A percentile compares a stretch with the other conserved stretches of the same genome.
Conservation (phyloP, 2,797 vertebrate species). For the Catostomus latipinnis region DNA sequence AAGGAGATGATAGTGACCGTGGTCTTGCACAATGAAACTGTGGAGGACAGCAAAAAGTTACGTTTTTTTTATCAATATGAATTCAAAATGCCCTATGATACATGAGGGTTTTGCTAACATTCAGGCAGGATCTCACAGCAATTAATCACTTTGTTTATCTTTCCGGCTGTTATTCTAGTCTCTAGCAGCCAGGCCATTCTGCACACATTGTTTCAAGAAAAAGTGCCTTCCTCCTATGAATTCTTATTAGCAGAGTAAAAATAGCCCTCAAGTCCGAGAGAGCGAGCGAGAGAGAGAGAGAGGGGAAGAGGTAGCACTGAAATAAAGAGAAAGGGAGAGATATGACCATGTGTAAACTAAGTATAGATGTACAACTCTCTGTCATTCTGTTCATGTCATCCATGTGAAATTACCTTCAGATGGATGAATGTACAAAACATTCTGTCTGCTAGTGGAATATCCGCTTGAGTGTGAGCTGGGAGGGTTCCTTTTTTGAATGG, state of each 20-base stretch:
- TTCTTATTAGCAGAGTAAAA: conserved; percentile 79
- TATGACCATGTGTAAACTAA: conserved; percentile 13
- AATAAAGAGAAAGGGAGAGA: neutral
- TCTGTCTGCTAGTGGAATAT: neutral
- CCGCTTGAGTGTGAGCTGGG: neutral
- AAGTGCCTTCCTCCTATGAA: conserved; percentile 69
- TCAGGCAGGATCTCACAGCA: conserved; percentile 55
- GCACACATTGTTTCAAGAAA: conserved; percentile 71
- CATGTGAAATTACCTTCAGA: neutral
- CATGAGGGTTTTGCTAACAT: conserved; percentile 42
- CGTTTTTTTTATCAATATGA: conserved; percentile 56
- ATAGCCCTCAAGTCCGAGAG: conserved; percentile 68
- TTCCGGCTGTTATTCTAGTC: conserved; percentile 53
- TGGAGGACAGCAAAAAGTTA: conserved; percentile 61
- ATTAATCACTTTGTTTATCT: conserved; percentile 66
- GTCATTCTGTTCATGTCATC: neutral
- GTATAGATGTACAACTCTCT: neutral
- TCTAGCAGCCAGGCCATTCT: conserved; percentile 49
- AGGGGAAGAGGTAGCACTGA: neutral
- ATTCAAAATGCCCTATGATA: conserved; percentile 52
- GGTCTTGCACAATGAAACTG: conserved; percentile 64
- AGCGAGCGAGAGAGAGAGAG: conserved; percentile 55
- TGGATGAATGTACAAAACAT: neutral
- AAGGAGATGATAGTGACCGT: conserved; percentile 60
- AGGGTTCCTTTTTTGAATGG: neutral